Evolutionary conservation across 2,113 vertebrate species (phyloP).

Genomic region (Seriola rivoliana): DNA sequence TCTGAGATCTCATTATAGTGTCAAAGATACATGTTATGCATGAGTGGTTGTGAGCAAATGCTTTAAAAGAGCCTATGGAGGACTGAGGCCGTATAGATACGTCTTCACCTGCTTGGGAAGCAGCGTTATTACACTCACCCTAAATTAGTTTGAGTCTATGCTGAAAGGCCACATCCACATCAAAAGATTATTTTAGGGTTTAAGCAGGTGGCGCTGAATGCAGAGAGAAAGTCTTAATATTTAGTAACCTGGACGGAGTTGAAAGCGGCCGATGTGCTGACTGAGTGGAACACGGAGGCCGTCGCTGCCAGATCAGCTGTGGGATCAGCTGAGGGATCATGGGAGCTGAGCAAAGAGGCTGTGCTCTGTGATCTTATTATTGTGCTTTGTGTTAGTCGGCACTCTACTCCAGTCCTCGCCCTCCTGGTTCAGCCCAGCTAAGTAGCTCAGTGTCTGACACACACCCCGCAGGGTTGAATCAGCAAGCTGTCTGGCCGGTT

Average conservation of each 20-base stretch:
- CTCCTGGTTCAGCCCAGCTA: slow-evolving; percentile 3
- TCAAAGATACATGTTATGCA: not conserved
- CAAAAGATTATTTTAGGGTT: slow-evolving; percentile 22
- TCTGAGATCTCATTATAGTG: not conserved
- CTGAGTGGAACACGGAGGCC: slow-evolving; percentile 54
- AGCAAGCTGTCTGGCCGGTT: slow-evolving; percentile 62
- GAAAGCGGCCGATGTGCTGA: slow-evolving; percentile 65
- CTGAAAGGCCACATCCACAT: slow-evolving; percentile 18
- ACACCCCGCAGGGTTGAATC: slow-evolving; percentile 42
- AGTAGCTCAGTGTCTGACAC: slow-evolving; percentile 48
- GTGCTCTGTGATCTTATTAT: slow-evolving; percentile 69
- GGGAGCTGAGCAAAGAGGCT: slow-evolving; percentile 53
- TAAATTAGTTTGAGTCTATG: not conserved
- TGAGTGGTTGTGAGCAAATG: not conserved
- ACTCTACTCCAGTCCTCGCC: slow-evolving; percentile 19
- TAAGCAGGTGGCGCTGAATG: slow-evolving; percentile 36
- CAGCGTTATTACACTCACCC: not conserved
- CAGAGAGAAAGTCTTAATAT: slow-evolving; percentile 21
- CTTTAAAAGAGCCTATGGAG: not conserved
- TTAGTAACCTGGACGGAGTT: slow-evolving; percentile 57
- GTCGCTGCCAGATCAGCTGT: slow-evolving; percentile 61
- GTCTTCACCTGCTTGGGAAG: not conserved
- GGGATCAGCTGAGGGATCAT: slow-evolving; percentile 76
- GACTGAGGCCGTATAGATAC: not conserved
- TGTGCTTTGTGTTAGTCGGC: slow-evolving; percentile 57